A percentile compares a stretch with the other conserved stretches of the same genome.
phyloP scores from a whole-genome alignment of 2,113 vertebrate species.

The Triplophysa dalaica region DNA sequence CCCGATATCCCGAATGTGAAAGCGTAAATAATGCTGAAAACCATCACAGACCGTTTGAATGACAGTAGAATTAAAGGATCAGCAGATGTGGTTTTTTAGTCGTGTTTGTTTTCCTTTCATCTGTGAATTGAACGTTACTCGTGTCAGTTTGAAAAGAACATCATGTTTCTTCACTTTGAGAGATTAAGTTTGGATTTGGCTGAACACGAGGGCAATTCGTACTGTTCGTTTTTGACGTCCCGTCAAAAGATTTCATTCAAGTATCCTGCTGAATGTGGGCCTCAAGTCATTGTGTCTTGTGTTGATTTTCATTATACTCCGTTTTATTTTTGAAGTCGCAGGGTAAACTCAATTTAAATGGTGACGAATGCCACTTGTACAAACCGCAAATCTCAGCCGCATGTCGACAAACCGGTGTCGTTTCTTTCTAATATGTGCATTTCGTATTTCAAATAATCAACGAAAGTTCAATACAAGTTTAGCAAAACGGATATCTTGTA shows the following conservation, averaged over 20 bases:
- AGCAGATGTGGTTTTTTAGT: background rate
- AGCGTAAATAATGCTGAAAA: background rate
- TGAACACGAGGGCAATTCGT: background rate
- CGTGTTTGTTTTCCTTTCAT: background rate
- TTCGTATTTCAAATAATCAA: constrained; percentile 62
- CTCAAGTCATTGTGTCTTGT: no score
- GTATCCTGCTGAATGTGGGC: constrained; percentile 1
- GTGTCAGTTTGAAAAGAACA: no score
- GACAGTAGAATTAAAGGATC: background rate
- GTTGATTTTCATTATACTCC: background rate
- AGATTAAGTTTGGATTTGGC: background rate
- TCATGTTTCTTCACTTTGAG: background rate
- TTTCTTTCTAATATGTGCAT: constrained; percentile 59
- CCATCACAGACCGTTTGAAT: background rate
- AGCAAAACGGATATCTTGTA: constrained; percentile 62
- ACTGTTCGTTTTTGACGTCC: constrained; percentile 6
- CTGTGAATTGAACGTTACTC: no score
- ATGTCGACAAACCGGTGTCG: constrained; percentile 65
- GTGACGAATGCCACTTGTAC: constrained; percentile 38
- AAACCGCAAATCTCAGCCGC: constrained; percentile 57
- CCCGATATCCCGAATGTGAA: constrained; percentile 40
- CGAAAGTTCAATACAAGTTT: constrained; percentile 45
- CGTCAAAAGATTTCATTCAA: background rate
- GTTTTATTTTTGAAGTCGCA: background rate
- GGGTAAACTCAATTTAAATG: constrained; percentile 23